These are phyloP conservation scores for Umimayanthus kanabou DNA, from an alignment of 92 coral and sea anemone genomes.

Conservation along the genomic window DNA sequence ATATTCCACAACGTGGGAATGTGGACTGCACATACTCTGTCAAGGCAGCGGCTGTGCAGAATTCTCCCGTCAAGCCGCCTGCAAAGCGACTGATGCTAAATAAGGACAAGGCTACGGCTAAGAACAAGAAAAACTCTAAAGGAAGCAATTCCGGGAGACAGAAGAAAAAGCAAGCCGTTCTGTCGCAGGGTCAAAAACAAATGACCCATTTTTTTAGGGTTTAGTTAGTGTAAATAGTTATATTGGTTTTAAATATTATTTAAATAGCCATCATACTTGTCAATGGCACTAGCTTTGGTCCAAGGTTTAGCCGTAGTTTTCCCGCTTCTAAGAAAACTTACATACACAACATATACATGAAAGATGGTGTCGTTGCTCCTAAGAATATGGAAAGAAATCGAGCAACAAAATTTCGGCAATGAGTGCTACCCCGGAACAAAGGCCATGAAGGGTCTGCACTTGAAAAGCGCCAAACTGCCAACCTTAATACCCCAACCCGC, in stretches of 20 bases:
- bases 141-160: slow-evolving; percentile 32
- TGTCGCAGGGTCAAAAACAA: slow-evolving; percentile 76
- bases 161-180: slow-evolving; percentile 51
- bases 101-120: slow-evolving; percentile 41
- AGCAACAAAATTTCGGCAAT: too few species aligned
- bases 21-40: background rate
- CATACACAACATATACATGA: too few species aligned
- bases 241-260: background rate
- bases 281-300: too few species aligned
- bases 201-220: slow-evolving; percentile 77
- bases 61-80: slow-evolving; percentile 52
- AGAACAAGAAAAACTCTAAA: slow-evolving; percentile 44
- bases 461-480: too few species aligned
- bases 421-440: too few species aligned
- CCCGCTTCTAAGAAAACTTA: too few species aligned
- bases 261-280: too few species aligned
- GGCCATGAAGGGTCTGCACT: too few species aligned
- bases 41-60: background rate
- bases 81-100: slow-evolving; percentile 58
- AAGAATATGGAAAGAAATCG: too few species aligned
- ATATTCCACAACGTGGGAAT: slow-evolving; percentile 15
- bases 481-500: too few species aligned
- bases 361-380: too few species aligned
- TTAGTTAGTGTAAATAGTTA: background rate
- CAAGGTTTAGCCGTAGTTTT: too few species aligned